phyloP scores from a whole-genome alignment of 2,797 vertebrate species.

The Meda fulgida region DNA sequence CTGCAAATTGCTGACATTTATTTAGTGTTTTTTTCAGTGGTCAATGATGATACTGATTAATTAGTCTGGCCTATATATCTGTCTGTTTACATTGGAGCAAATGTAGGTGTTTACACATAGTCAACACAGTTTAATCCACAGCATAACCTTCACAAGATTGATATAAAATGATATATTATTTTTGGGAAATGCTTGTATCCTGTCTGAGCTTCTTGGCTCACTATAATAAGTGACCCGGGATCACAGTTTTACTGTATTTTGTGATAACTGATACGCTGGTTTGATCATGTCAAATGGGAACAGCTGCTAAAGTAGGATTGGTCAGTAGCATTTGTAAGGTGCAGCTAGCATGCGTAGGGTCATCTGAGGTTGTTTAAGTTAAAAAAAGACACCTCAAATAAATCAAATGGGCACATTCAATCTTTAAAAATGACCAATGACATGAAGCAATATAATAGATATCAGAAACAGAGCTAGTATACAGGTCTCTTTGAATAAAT shows the following conservation, averaged over 20 bases:
- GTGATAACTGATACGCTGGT: not conserved
- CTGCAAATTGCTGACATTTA: too few species aligned
- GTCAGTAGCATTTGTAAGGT: conserved; percentile 3
- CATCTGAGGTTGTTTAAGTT: not conserved
- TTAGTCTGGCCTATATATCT: not conserved
- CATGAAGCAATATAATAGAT: not conserved
- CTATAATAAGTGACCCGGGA: not conserved
- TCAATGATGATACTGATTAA: not conserved
- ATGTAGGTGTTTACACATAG: not conserved
- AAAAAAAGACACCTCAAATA: not conserved
- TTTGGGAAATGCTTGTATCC: not conserved
- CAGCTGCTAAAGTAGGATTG: conserved; percentile 24
- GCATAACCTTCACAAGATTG: not conserved
- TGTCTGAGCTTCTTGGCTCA: not conserved
- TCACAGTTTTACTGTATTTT: not conserved
- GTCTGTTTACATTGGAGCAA: not conserved
- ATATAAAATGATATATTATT: not conserved
- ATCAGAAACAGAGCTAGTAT: not conserved
- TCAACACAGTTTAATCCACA: not conserved
- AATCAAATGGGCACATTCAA: not conserved
- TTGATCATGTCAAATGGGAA: not conserved
- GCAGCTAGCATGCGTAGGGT: not conserved
- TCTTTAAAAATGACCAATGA: not conserved
- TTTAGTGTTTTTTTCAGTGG: not conserved
- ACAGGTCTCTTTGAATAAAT: not conserved